Evolutionary conservation across 2,113 vertebrate genomes (phyloP).

Genomic region (Dicerorhinus sumatrensis): DNA sequence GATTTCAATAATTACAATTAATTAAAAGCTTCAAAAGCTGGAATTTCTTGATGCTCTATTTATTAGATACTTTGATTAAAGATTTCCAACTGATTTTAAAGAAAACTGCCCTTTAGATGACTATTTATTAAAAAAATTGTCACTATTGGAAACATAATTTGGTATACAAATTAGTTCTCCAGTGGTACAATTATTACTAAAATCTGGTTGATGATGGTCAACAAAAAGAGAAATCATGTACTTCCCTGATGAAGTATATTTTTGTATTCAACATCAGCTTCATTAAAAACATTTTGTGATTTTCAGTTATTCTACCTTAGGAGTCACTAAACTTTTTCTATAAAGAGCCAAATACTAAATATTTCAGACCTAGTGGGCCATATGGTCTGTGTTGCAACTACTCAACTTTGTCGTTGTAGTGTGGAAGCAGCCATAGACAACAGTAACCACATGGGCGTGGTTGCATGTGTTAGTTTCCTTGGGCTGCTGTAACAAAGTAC

Average conservation of each 20-base stretch:
- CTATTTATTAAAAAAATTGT: background rate
- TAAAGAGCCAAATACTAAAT: background rate
- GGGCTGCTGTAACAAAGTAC: background rate
- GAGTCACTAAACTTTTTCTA: background rate
- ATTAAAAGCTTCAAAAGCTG: constrained; percentile 25
- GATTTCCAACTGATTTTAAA: constrained; percentile 47
- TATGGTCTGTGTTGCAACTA: background rate
- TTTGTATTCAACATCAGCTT: background rate
- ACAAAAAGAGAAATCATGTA: background rate
- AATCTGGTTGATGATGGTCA: background rate
- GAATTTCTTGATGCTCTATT: background rate
- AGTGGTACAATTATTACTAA: background rate
- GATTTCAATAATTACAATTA: constrained; percentile 29
- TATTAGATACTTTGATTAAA: constrained; percentile 31
- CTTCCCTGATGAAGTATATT: background rate
- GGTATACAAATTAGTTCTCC: background rate
- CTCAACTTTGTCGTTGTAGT: fast-evolving
- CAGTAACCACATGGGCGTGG: fast-evolving
- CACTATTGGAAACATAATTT: background rate
- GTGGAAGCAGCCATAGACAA: background rate
- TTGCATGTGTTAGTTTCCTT: background rate
- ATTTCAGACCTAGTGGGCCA: background rate
- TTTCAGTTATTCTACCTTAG: background rate
- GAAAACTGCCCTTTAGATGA: background rate
- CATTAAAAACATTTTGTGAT: background rate